Evolutionary conservation across 1,140 invertebrate genomes (phyloP).

Genomic region (Heliconius hermathena): DNA sequence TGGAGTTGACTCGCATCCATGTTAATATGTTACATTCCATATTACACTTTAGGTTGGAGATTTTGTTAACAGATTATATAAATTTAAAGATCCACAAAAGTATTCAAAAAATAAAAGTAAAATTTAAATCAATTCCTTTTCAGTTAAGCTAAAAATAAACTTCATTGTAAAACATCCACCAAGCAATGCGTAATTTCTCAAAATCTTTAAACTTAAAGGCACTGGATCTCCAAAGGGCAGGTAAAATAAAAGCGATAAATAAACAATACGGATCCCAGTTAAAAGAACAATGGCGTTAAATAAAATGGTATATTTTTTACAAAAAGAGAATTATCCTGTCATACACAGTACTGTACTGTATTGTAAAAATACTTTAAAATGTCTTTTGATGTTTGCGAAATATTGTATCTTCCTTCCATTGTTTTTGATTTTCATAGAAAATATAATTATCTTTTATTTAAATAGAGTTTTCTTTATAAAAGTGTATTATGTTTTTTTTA

Average conservation of each 20-base stretch:
- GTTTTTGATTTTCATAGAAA: not conserved
- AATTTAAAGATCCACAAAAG: not conserved
- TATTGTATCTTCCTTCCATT: not conserved
- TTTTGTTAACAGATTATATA: not conserved
- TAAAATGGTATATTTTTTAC: conserved; percentile 11
- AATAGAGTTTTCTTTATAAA: not conserved
- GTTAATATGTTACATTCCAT: not conserved
- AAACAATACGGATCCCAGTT: conserved; percentile 22
- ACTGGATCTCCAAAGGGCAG: conserved; percentile 5
- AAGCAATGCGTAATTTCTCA: not conserved
- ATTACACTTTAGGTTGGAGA: not conserved
- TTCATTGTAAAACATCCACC: conserved; percentile 5
- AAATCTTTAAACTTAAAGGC: conserved; percentile 7
- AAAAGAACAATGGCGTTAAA: conserved; percentile 21
- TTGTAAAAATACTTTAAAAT: conserved; percentile 16
- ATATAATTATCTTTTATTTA: not conserved
- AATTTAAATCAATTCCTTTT: conserved; percentile 14
- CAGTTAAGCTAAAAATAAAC: not conserved
- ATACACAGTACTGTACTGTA: conserved; percentile 17
- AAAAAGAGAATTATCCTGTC: conserved; percentile 15
- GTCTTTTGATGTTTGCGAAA: conserved; percentile 11
- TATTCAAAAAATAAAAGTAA: not conserved
- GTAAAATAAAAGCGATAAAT: conserved; percentile 21
- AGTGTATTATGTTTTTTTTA: not conserved
- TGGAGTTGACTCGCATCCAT: too few relatives aligned